A percentile compares a stretch with the other conserved stretches of the same genome.
Evolutionary conservation across 2,797 vertebrate genomes (phyloP).

Genomic region (Myoxocephalus aenaeus): DNA sequence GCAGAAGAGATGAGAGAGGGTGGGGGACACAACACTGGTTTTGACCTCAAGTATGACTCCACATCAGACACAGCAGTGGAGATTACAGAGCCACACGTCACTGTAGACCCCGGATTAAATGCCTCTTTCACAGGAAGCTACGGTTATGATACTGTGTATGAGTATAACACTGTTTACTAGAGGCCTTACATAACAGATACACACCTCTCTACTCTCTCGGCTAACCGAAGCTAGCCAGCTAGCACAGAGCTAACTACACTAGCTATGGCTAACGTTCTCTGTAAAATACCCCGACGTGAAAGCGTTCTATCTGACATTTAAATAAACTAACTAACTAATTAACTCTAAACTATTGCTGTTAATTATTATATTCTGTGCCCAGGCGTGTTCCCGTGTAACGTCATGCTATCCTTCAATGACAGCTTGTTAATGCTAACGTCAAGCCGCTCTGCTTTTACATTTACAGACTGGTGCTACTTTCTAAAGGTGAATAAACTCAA

Average conservation of each 20-base stretch:
- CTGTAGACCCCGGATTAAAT: neutral
- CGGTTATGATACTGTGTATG: neutral
- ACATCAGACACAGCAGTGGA: neutral
- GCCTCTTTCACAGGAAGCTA: neutral
- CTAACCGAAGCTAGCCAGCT: neutral
- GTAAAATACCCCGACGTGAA: neutral
- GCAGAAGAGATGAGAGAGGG: neutral
- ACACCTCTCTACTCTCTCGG: neutral
- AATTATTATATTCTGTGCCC: neutral
- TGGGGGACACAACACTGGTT: neutral
- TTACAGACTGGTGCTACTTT: rapidly evolving
- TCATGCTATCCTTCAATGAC: constrained; percentile 55
- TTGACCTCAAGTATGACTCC: neutral
- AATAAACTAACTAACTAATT: neutral
- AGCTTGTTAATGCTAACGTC: neutral
- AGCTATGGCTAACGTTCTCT: neutral
- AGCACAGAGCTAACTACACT: neutral
- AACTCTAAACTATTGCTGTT: neutral
- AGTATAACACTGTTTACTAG: neutral
- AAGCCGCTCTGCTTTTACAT: neutral
- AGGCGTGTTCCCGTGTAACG: neutral
- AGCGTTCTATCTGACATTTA: rapidly evolving
- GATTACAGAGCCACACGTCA: neutral
- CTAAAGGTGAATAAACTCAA: rapidly evolving
- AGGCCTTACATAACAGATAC: neutral